Base-by-base conservation (phyloP, 2,113 vertebrate genomes). In the Gymnocephalus cernua region DNA sequence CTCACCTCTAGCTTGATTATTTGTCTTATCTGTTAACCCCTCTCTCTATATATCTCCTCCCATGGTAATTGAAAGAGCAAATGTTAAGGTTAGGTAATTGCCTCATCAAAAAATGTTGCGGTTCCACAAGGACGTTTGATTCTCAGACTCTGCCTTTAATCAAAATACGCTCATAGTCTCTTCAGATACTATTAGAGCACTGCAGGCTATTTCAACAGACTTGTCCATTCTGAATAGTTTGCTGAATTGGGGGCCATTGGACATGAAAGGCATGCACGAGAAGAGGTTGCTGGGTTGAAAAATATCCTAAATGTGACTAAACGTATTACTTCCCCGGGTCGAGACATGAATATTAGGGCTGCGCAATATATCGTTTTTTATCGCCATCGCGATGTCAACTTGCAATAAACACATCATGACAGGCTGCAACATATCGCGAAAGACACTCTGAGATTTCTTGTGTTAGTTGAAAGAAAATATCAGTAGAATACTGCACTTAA, bases 11-110 rank as follows among this genome's bases (percentile, higher is more conserved):
- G 56, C 23, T 79, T 74, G 35, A 87, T 89, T 72, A 80, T 87
- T 86, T 32, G 6, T 50, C 73, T 89, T 91, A 89, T 93, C 89
- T 90, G 32, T 88, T 91, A 86, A 89, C 88, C 87, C 81, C 77
- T 50, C 75, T 68, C 38, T 73, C 25, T 35, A 25, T 23, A 58
- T 75, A 71, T 61, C 32, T 58, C 58, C 73, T 73, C 73, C 54
- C 62, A 59, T 76, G 79, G 79, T 92, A 89, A 93, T 87, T 92
- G 88, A 87, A 87, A 87, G 88, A 86, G 90, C 88, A 91, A 89
- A 83, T 91, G 89, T 90, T 90, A 86, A 41, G 38, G 38, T 64
- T 67, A 85, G 74, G 86, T 93, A 93, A 92, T 88, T 86, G 88
- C 76, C 83, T 92, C 88, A 90, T 93, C 79, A 66, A 6, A 29